Percentiles rank a stretch among this genome's conserved stretches.
These are phyloP conservation scores for Tetragnatha versicolor DNA, from an alignment of 1,140 invertebrate genomes.

Conservation along the genomic window DNA sequence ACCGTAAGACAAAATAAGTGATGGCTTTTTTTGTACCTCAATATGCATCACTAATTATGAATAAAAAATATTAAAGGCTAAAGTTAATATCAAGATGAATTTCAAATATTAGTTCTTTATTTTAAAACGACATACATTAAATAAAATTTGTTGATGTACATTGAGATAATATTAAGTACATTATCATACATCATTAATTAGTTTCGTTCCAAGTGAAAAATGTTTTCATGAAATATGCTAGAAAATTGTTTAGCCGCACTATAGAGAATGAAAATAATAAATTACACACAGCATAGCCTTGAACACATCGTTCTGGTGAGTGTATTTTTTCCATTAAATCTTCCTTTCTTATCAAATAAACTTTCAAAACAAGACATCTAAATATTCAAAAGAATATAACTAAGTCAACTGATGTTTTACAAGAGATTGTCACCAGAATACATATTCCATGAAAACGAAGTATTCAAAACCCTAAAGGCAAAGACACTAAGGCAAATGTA, in stretches of 20 bases:
- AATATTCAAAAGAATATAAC: conserved; percentile 5
- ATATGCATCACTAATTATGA: no score
- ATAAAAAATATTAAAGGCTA: no score
- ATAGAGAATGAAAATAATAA: background rate
- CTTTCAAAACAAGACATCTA: no score
- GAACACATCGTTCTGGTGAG: background rate
- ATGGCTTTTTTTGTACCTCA: no score
- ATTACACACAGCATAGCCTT: background rate
- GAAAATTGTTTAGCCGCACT: conserved; percentile 9
- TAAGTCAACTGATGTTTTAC: background rate
- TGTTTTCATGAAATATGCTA: conserved; percentile 25
- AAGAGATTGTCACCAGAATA: conserved; percentile 35
- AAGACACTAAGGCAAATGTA: conserved; percentile 26
- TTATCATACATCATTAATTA: conserved; percentile 8
- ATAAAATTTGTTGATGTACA: conserved; percentile 45
- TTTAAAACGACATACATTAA: conserved; percentile 34
- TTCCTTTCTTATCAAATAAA: no score
- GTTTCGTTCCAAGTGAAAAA: conserved; percentile 19
- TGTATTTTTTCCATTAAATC: no score
- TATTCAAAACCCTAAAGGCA: conserved; percentile 22
- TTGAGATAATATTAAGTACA: conserved; percentile 23
- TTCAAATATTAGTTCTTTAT: conserved; percentile 38
- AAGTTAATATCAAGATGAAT: no score
- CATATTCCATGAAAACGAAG: conserved; percentile 14
- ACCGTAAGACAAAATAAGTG: no score